phyloP scores from a whole-genome alignment of 2,797 vertebrate genomes.

The Pseudochirops cupreus region DNA sequence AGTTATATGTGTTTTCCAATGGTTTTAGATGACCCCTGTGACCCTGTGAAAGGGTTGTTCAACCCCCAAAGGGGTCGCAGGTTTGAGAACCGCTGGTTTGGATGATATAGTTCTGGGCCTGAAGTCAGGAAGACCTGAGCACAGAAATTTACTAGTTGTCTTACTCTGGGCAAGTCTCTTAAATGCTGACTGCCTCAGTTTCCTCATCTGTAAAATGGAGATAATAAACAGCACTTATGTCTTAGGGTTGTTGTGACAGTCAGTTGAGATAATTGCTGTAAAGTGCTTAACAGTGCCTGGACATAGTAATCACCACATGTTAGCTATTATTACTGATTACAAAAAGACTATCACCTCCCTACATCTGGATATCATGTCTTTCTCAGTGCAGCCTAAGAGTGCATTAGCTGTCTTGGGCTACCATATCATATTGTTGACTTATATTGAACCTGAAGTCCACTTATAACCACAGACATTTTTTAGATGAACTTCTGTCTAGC shows the following conservation, averaged over 20 bases:
- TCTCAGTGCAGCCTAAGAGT: not conserved
- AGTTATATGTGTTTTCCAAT: too few relatives aligned
- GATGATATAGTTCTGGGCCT: not conserved
- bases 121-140: not conserved
- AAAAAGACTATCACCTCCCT: not conserved
- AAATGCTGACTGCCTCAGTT: not conserved
- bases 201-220: not conserved
- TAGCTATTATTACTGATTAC: not conserved
- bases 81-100: not conserved
- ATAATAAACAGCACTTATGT: not conserved
- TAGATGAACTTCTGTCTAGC: not conserved
- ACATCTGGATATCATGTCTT: not conserved
- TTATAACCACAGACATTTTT: not conserved
- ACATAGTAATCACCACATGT: not conserved
- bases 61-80: too few relatives aligned
- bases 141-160: not conserved
- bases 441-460: not conserved
- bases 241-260: not conserved
- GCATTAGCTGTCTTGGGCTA: not conserved
- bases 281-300: not conserved
- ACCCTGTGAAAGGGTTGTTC: too few relatives aligned
- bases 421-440: not conserved
- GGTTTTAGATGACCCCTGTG: too few relatives aligned
- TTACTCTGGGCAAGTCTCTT: not conserved
- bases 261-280: not conserved